Evolutionary conservation across 2,113 vertebrate species (phyloP).

Genomic region (Axis porcinus): DNA sequence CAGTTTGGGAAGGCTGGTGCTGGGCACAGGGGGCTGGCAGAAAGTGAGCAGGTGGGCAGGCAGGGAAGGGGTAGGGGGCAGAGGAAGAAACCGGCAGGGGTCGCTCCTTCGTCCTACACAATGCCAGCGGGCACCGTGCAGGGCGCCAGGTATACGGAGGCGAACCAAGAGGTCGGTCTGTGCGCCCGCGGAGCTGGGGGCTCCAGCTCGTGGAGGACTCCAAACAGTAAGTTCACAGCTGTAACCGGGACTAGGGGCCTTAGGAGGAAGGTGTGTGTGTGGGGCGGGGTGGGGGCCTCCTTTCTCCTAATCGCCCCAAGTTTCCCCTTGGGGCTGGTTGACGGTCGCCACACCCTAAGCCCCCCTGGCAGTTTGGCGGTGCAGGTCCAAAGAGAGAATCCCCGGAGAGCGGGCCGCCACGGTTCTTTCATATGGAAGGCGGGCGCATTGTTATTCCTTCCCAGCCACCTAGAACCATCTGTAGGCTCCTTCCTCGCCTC

Average conservation of each 20-base stretch:
- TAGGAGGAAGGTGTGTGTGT: neutral
- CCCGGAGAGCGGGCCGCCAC: neutral
- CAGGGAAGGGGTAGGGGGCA: neutral
- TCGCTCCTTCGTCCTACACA: neutral
- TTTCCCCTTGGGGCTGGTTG: neutral
- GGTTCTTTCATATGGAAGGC: constrained; percentile 20
- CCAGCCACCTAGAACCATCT: neutral
- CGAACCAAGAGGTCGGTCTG: neutral
- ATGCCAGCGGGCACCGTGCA: neutral
- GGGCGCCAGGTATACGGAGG: neutral
- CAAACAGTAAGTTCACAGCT: neutral
- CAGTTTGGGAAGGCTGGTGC: neutral
- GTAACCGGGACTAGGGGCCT: neutral
- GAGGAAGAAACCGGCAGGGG: neutral
- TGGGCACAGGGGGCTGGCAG: neutral
- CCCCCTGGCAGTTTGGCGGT: neutral
- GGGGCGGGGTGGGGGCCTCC: rapidly evolving
- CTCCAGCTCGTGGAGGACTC: neutral
- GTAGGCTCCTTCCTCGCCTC: rapidly evolving
- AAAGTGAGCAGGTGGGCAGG: neutral
- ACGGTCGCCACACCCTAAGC: neutral
- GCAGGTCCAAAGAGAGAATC: neutral
- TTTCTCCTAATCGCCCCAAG: neutral
- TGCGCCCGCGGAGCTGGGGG: neutral
- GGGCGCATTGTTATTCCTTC: constrained; percentile 1